phyloP scores from a whole-genome alignment of 64 coral and sea anemone species.

The Anthopleura sola region DNA sequence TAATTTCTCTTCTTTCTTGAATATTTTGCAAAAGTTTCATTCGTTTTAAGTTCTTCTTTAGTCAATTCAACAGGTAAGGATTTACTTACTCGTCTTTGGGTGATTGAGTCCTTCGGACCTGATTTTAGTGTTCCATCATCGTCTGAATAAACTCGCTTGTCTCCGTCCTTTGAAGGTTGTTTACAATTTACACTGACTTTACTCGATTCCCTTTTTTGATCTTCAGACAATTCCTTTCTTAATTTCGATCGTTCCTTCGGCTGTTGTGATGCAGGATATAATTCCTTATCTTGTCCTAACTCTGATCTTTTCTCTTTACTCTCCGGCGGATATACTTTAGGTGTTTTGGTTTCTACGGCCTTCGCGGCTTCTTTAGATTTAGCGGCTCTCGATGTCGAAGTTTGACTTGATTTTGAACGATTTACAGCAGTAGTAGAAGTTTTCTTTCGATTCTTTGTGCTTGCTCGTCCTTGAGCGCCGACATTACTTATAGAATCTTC shows the following conservation, averaged over 20 bases:
- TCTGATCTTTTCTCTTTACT: neutral
- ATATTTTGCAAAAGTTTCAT: neutral
- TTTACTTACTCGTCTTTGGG: neutral
- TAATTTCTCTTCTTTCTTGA: conserved; percentile 2
- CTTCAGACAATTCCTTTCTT: neutral
- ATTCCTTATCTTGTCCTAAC: neutral
- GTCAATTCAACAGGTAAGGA: neutral
- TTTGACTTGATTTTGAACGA: neutral
- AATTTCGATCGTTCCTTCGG: neutral
- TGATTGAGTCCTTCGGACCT: neutral
- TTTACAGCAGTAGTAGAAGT: neutral
- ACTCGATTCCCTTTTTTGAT: neutral
- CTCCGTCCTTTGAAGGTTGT: neutral
- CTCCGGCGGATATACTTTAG: neutral
- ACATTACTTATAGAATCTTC: conserved; percentile 15
- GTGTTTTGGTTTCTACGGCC: neutral
- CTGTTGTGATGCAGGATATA: neutral
- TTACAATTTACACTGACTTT: neutral
- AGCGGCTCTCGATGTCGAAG: neutral
- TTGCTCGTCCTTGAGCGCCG: neutral
- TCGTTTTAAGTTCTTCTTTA: neutral
- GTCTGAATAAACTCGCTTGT: neutral
- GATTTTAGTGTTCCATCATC: neutral
- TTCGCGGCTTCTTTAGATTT: neutral
- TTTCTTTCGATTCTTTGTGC: neutral